Evolutionary conservation across 2,113 vertebrate species (phyloP).

Genomic region (Semnornis frantzii): DNA sequence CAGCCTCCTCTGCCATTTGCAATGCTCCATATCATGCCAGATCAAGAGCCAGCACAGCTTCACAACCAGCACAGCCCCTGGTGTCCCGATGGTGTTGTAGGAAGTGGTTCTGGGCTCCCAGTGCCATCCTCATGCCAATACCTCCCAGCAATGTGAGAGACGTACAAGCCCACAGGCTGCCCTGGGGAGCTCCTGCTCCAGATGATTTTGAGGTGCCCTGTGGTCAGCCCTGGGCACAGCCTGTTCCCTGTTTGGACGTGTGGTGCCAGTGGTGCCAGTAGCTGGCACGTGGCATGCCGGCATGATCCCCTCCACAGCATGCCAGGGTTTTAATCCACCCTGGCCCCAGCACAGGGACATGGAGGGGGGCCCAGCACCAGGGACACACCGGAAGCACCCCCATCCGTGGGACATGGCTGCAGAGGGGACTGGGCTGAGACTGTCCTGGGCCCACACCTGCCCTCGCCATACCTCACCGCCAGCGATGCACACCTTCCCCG

Average conservation of each 20-base stretch:
- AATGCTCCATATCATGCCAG: fast-evolving
- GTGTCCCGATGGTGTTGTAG: not conserved
- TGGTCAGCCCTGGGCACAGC: not conserved
- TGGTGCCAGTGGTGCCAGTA: not conserved
- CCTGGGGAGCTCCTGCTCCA: not conserved
- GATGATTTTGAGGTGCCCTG: not conserved
- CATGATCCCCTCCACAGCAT: not conserved
- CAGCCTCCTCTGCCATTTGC: fast-evolving
- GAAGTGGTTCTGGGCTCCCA: not conserved
- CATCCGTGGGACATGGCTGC: not conserved
- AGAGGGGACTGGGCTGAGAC: fast-evolving
- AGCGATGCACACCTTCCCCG: fast-evolving
- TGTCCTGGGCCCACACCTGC: fast-evolving
- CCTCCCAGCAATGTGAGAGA: not conserved
- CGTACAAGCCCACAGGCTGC: not conserved
- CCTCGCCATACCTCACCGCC: not conserved
- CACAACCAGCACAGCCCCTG: not conserved
- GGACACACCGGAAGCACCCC: not conserved
- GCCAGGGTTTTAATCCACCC: not conserved
- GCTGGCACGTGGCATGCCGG: not conserved
- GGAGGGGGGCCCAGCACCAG: not conserved
- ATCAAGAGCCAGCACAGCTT: not conserved
- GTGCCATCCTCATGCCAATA: fast-evolving
- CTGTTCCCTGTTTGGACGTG: not conserved
- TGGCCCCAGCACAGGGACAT: not conserved